These are phyloP conservation scores for Heteromormyrus szaboi DNA, from an alignment of 2,797 vertebrate species.

Conservation along the genomic window DNA sequence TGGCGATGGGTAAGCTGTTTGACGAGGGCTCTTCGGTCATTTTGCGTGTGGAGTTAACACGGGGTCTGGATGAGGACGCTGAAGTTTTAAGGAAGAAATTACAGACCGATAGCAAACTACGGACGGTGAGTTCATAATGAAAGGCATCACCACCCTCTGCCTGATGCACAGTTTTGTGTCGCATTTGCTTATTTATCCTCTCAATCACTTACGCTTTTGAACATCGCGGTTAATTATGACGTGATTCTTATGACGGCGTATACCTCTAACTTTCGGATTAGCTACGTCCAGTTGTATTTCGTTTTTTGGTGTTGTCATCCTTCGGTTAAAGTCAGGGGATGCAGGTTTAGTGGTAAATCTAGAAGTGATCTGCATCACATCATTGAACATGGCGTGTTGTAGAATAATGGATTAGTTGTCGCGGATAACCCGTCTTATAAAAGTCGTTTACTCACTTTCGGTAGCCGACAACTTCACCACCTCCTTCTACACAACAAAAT, in stretches of 20 bases:
- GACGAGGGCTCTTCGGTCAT: constrained; percentile 29
- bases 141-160: neutral
- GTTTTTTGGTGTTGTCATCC: neutral
- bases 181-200: neutral
- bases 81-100: constrained; percentile 18
- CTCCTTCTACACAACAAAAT: too few species aligned
- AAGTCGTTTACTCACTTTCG: too few species aligned
- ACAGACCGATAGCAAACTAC: constrained; percentile 33
- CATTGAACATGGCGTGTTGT: too few species aligned
- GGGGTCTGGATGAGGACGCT: neutral
- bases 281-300: neutral
- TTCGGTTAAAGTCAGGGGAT: neutral
- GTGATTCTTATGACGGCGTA: neutral
- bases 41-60: constrained; percentile 17
- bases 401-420: too few species aligned
- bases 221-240: neutral
- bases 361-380: neutral
- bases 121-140: constrained; percentile 42
- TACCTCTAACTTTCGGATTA: neutral
- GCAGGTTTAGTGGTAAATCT: neutral
- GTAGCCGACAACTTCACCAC: too few species aligned
- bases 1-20: constrained; percentile 51
- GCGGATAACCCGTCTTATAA: too few species aligned
- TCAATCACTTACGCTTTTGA: neutral
- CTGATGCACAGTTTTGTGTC: neutral